Evolutionary conservation across 1,140 invertebrate genomes (phyloP).

Genomic region (Tribolium castaneum): DNA sequence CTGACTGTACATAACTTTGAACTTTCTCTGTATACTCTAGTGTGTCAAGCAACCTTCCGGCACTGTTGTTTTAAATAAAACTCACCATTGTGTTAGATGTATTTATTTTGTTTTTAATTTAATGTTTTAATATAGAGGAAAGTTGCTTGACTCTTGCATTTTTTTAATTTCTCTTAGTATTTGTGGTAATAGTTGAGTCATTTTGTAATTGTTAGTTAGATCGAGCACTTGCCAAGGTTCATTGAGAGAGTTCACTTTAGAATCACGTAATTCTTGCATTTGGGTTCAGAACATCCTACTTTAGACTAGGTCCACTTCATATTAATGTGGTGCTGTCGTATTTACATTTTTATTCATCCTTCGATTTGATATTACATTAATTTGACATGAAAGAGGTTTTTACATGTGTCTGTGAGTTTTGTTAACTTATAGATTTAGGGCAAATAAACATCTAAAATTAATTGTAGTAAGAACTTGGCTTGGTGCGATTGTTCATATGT

Average conservation of each 20-base stretch:
- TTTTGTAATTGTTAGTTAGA: constrained; percentile 41
- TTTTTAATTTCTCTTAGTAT: constrained; percentile 36
- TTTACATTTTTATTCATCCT: constrained; percentile 8
- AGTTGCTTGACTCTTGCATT: constrained; percentile 40
- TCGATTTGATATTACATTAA: constrained; percentile 37
- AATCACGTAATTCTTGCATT: constrained; percentile 24
- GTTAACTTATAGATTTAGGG: constrained; percentile 9
- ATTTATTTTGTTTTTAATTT: constrained; percentile 33
- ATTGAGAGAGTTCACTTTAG: constrained; percentile 38
- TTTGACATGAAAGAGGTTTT: constrained; percentile 19
- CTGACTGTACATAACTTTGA: constrained; percentile 34
- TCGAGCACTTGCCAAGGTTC: constrained; percentile 41
- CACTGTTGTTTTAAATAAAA: constrained; percentile 19
- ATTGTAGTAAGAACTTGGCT: constrained; percentile 45
- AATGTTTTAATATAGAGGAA: constrained; percentile 35
- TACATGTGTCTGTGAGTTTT: constrained; percentile 29
- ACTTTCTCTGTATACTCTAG: constrained; percentile 36
- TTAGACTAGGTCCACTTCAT: constrained; percentile 39
- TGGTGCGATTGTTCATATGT: constrained; percentile 53
- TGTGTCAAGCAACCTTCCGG: constrained; percentile 31
- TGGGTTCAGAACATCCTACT: constrained; percentile 36
- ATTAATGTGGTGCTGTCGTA: constrained; percentile 38
- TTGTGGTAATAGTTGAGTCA: constrained; percentile 41
- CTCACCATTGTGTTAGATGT: background rate
- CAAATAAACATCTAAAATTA: constrained; percentile 31